These are phyloP conservation scores for Noctilio leporinus DNA, from an alignment of 2,113 vertebrate genomes.

Conservation along the genomic window DNA sequence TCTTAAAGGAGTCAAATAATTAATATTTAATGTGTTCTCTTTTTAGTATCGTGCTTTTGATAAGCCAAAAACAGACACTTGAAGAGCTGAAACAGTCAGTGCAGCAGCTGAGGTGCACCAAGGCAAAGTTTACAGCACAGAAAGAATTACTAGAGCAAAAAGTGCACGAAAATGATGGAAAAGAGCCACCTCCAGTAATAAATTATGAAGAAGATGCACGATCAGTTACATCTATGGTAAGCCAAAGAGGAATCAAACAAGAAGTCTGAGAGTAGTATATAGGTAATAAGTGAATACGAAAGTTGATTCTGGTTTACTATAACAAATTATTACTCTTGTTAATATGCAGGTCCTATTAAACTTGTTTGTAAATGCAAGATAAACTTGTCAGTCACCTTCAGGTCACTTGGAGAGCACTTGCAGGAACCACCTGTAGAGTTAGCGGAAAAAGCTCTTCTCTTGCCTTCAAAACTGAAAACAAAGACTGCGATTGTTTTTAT, in stretches of 20 bases:
- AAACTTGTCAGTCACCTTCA: constrained; percentile 53
- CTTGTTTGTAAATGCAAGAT: constrained; percentile 56
- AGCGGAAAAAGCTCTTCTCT: constrained; percentile 49
- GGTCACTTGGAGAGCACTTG: constrained; percentile 51
- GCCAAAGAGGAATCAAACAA: neutral
- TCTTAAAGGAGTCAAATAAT: neutral
- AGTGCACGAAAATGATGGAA: constrained; percentile 90
- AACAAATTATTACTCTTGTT: constrained; percentile 48
- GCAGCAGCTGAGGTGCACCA: constrained; percentile 90
- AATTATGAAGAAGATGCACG: constrained; percentile 96
- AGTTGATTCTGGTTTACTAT: constrained; percentile 1
- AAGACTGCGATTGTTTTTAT: constrained; percentile 35
- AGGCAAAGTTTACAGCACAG: constrained; percentile 90
- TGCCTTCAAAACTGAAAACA: constrained; percentile 51
- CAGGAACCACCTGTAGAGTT: constrained; percentile 40
- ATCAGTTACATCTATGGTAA: constrained; percentile 93
- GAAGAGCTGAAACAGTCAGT: constrained; percentile 93
- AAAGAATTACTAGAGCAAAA: constrained; percentile 92
- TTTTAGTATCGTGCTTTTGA: constrained; percentile 86
- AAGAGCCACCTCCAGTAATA: constrained; percentile 89
- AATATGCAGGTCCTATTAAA: constrained; percentile 52
- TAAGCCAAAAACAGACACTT: constrained; percentile 92
- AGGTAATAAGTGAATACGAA: neutral
- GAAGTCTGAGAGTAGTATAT: neutral
- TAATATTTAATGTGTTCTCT: constrained; percentile 49